phyloP scores from a whole-genome alignment of 2,797 vertebrate species.

The Macrochelys suwanniensis region DNA sequence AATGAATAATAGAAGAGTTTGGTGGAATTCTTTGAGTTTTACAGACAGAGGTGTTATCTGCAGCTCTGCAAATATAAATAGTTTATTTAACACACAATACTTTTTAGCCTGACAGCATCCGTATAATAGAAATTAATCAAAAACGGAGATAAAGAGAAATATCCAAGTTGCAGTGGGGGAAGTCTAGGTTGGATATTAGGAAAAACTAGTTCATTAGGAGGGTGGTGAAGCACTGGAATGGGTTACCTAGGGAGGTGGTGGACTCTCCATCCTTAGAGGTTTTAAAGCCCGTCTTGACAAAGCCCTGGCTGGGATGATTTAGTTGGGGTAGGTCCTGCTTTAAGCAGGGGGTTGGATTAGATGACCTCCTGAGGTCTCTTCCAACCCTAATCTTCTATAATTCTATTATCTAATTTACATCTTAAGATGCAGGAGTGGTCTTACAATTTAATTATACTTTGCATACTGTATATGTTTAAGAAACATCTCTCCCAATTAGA shows the following conservation, averaged over 20 bases:
- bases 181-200: too few species aligned
- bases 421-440: background rate
- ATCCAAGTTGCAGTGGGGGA: too few species aligned
- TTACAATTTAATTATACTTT: background rate
- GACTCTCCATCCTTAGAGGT: too few species aligned
- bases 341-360: too few species aligned
- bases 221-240: too few species aligned
- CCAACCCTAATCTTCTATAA: too few species aligned
- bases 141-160: background rate
- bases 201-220: too few species aligned
- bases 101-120: background rate
- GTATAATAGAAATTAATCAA: background rate
- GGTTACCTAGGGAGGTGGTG: too few species aligned
- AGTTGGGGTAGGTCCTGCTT: too few species aligned
- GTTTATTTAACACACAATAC: background rate
- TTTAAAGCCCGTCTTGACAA: too few species aligned
- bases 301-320: too few species aligned
- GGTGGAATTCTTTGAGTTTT: background rate
- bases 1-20: background rate
- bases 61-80: background rate
- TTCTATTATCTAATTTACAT: background rate
- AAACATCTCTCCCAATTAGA: background rate
- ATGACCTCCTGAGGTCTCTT: too few species aligned
- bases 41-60: background rate
- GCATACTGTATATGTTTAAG: background rate